Evolutionary conservation across 30 jellyfish, hydroid and myxozoan species (phyloP).

Genomic region (Aurelia aurita): DNA sequence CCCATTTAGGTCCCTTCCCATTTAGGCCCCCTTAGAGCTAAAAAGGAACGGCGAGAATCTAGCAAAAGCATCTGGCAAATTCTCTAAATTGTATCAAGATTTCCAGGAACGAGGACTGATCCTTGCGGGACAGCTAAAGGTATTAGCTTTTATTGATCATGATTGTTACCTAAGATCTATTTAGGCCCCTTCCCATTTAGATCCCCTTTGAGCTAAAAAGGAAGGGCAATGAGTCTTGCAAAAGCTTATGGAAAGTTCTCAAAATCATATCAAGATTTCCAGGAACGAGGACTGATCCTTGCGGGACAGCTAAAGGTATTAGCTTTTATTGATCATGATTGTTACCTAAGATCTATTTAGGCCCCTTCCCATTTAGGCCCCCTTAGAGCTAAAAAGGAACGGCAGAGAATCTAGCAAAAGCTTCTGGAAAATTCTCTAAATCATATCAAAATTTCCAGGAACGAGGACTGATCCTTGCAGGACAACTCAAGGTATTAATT

Average conservation of each 20-base stretch:
- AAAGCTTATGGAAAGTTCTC: slow-evolving; percentile 92
- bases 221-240: slow-evolving; percentile 81
- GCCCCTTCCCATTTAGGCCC: no score
- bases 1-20: no score
- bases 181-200: no score
- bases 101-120: slow-evolving; percentile 89
- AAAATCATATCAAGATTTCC: slow-evolving; percentile 93
- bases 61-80: slow-evolving; percentile 89
- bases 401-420: slow-evolving; percentile 84
- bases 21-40: no score
- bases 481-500: slow-evolving; percentile 75
- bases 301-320: slow-evolving; percentile 91
- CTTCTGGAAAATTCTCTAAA: slow-evolving; percentile 91
- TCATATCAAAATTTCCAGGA: slow-evolving; percentile 93
- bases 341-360: not conserved
- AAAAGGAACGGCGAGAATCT: slow-evolving; percentile 80
- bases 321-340: not conserved
- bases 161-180: not conserved
- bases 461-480: slow-evolving; percentile 90
- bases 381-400: slow-evolving; percentile 34
- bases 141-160: not conserved
- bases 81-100: slow-evolving; percentile 93
- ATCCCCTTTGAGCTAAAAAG: slow-evolving; percentile 18
- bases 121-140: slow-evolving; percentile 93
- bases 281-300: slow-evolving; percentile 81